These are phyloP conservation scores for Gambelia wislizenii DNA, from an alignment of 2,797 vertebrate genomes.

Conservation along the genomic window DNA sequence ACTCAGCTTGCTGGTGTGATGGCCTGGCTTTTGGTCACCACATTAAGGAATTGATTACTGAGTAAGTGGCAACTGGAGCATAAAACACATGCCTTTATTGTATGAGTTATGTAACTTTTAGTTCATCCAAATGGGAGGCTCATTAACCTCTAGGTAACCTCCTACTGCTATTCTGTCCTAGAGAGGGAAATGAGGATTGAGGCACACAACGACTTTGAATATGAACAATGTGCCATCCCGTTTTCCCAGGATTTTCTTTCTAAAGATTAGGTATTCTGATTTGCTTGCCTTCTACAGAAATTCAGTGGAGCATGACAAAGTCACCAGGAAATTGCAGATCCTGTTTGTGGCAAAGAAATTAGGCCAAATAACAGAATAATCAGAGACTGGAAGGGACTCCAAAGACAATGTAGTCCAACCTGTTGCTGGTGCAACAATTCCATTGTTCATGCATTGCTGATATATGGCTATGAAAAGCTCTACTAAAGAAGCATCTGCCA, in stretches of 20 bases:
- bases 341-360: neutral
- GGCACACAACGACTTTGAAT: neutral
- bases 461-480: neutral
- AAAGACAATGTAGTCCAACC: neutral
- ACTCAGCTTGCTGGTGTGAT: neutral
- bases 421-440: neutral
- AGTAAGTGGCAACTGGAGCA: constrained; percentile 20
- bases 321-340: neutral
- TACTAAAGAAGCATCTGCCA: neutral
- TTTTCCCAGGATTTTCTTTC: neutral
- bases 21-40: constrained; percentile 22
- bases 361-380: neutral
- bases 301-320: neutral
- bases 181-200: neutral
- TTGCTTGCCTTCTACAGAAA: neutral
- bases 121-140: neutral
- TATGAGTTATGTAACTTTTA: constrained; percentile 32
- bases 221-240: neutral
- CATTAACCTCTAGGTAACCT: constrained; percentile 26
- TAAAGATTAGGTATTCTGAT: neutral
- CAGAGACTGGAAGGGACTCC: too few relatives aligned
- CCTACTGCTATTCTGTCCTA: neutral
- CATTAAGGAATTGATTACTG: constrained; percentile 19
- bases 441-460: neutral
- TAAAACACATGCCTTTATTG: constrained; percentile 18